Conservation (phyloP, 2,888 invertebrate genomes). For the Troides oblongomaculatus region DNA sequence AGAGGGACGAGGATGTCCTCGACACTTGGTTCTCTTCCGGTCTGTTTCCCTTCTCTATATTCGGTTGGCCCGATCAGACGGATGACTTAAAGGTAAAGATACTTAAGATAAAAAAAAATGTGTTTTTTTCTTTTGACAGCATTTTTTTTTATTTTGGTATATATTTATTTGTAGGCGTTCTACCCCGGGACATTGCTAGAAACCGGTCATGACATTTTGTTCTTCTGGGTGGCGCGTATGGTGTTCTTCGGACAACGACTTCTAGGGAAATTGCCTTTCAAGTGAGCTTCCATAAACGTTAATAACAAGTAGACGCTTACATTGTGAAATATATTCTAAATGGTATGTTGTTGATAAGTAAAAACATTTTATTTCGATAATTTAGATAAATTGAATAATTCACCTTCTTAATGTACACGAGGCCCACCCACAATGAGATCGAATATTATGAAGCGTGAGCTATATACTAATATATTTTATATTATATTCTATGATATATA, state of each 20-base stretch:
- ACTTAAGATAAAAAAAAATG: no score
- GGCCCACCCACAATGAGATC: no score
- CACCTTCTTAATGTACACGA: no score
- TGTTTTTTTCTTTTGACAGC: no score
- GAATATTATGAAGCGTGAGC: no score
- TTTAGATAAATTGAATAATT: no score
- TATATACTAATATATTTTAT: no score
- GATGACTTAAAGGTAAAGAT: slow-evolving; percentile 80
- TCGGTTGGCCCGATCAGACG: slow-evolving; percentile 96
- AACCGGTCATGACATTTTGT: slow-evolving; percentile 98
- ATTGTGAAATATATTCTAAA: no score
- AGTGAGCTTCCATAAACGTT: slow-evolving; percentile 58
- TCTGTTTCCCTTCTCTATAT: slow-evolving; percentile 96
- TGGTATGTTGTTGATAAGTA: no score
- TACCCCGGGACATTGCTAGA: slow-evolving; percentile 96
- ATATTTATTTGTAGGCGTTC: slow-evolving; percentile 81
- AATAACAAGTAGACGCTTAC: no score
- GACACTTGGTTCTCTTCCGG: slow-evolving; percentile 99
- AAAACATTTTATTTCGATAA: no score
- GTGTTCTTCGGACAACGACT: slow-evolving; percentile 97
- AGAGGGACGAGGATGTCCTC: slow-evolving; percentile 96
- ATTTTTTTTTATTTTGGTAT: not conserved
- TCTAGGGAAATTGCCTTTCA: slow-evolving; percentile 95
- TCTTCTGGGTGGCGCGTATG: slow-evolving; percentile 99
- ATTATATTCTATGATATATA: no score